phyloP scores from a whole-genome alignment of 2,888 invertebrate species.

The Cepaea hortensis region DNA sequence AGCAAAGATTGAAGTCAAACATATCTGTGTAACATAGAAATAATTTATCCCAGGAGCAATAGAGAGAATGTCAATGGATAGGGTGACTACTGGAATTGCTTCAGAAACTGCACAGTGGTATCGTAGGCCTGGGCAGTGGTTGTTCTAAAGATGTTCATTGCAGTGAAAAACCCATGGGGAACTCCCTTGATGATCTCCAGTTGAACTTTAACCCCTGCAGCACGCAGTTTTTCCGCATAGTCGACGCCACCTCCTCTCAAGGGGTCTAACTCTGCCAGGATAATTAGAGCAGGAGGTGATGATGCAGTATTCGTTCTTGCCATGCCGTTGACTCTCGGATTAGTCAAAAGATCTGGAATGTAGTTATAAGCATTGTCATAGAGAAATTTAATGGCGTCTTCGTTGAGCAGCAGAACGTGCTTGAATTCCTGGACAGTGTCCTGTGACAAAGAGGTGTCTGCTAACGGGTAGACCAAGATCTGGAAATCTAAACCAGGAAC shows the following conservation, averaged over 20 bases:
- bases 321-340: no score
- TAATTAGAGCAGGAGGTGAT: no score
- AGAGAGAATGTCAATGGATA: no score
- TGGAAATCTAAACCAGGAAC: no score
- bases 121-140: background rate
- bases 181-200: slow-evolving; percentile 30
- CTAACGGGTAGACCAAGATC: no score
- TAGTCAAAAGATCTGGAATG: background rate
- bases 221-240: slow-evolving; percentile 40
- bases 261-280: no score
- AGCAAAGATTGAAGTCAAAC: no score
- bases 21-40: no score
- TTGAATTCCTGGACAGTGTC: slow-evolving; percentile 22
- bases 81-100: slow-evolving; percentile 1
- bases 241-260: slow-evolving; percentile 19
- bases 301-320: no score
- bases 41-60: no score
- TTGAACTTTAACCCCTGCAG: slow-evolving; percentile 34
- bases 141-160: background rate
- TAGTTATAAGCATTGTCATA: background rate
- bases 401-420: background rate
- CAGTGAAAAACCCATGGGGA: slow-evolving; percentile 25
- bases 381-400: slow-evolving; percentile 25
- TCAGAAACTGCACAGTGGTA: slow-evolving; percentile 18
- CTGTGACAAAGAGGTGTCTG: background rate